Percentiles rank a stretch among this genome's conserved stretches.
These are phyloP conservation scores for Zoanthus solanderi DNA, from an alignment of 92 coral and sea anemone genomes.

Conservation along the genomic window DNA sequence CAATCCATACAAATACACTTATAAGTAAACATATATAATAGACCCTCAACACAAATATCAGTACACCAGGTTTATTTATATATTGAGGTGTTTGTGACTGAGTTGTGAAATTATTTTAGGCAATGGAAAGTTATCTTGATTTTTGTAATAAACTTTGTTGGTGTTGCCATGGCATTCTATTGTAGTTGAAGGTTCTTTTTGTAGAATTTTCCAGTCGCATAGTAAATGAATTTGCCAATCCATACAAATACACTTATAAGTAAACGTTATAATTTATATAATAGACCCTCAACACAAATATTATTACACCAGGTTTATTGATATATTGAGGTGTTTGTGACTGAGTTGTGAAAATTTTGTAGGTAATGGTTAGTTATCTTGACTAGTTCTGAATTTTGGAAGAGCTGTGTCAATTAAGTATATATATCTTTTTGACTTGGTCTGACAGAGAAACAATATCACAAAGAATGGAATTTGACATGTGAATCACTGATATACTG, in stretches of 20 bases:
- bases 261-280: not conserved
- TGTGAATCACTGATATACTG: conserved; percentile 16
- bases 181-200: not conserved
- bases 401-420: not conserved
- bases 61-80: not conserved
- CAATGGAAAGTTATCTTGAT: conserved; percentile 8
- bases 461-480: not conserved
- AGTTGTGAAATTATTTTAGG: not conserved
- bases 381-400: conserved; percentile 11
- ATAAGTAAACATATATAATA: not conserved
- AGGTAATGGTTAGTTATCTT: conserved; percentile 5
- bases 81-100: conserved; percentile 11
- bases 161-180: conserved; percentile 8
- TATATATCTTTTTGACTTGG: not conserved
- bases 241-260: conserved; percentile 13
- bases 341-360: conserved; percentile 2
- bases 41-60: not conserved
- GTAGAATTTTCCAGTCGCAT: conserved; percentile 11
- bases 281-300: not conserved
- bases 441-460: not conserved
- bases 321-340: conserved; percentile 6
- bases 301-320: not conserved
- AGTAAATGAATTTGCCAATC: conserved; percentile 16
- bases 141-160: not conserved
- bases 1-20: conserved; percentile 14